Conservation (phyloP, 1,140 invertebrate genomes). For the Dufourea novaeangliae region DNA sequence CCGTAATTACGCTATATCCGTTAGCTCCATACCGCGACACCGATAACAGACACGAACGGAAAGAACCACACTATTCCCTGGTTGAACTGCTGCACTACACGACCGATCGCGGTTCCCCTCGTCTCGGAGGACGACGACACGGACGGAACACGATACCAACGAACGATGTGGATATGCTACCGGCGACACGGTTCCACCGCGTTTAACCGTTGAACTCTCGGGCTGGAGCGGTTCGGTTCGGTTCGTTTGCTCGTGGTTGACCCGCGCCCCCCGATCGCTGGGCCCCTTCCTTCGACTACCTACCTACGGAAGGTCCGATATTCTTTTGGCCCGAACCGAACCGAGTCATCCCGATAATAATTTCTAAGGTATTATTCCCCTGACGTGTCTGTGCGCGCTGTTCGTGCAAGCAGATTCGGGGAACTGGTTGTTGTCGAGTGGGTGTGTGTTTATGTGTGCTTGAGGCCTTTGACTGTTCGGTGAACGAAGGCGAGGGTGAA, state of each 20-base stretch:
- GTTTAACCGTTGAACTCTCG: slow-evolving; percentile 20
- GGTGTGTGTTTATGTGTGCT: too few relatives aligned
- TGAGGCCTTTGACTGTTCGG: not conserved
- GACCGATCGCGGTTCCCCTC: not conserved
- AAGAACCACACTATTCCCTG: not conserved
- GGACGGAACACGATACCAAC: slow-evolving; percentile 6
- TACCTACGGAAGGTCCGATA: not conserved
- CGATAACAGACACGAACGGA: slow-evolving; percentile 13
- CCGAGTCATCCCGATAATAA: slow-evolving; percentile 5
- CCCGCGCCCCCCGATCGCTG: not conserved
- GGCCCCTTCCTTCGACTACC: not conserved
- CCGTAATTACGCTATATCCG: not conserved
- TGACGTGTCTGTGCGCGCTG: not conserved
- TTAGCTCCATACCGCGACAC: not conserved
- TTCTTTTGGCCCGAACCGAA: not conserved
- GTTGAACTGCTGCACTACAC: not conserved
- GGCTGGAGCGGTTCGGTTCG: not conserved
- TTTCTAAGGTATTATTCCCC: not conserved
- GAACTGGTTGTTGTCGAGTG: not conserved
- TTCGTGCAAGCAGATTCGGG: not conserved
- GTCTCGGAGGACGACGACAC: slow-evolving; percentile 2
- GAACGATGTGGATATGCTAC: slow-evolving; percentile 21
- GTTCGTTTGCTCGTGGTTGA: slow-evolving; percentile 1
- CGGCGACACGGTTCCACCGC: not conserved
- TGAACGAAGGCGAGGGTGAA: not conserved